Percentiles rank a stretch among this genome's conserved stretches.
Conservation (phyloP, 2,113 vertebrate genomes). For the Eptatretus burgeri region DNA sequence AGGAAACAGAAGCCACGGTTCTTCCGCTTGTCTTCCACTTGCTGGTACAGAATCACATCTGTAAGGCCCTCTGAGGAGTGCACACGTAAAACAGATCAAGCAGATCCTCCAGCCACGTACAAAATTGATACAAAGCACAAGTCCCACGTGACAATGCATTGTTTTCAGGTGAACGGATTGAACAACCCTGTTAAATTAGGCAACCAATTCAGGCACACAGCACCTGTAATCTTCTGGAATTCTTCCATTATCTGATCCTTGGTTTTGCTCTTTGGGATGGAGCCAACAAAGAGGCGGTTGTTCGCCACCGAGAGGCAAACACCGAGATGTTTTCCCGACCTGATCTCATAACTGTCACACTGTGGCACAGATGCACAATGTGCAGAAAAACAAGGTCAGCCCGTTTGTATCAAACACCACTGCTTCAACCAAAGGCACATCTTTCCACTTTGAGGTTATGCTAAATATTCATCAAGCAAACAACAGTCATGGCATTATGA, state of each 20-base stretch:
- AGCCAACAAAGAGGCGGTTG: slow-evolving; percentile 93
- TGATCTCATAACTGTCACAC: slow-evolving; percentile 95
- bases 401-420: neutral
- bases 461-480: no score
- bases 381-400: slow-evolving; percentile 8
- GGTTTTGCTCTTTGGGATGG: slow-evolving; percentile 97
- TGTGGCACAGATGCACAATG: slow-evolving; percentile 16
- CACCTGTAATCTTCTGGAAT: slow-evolving; percentile 93
- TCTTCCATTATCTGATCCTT: slow-evolving; percentile 98
- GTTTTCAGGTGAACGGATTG: no score
- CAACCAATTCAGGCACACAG: neutral
- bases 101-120: neutral
- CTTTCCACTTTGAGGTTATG: neutral
- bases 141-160: no score
- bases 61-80: slow-evolving; percentile 57
- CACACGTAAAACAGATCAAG: neutral
- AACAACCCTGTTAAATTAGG: no score
- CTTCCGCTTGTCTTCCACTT: slow-evolving; percentile 92
- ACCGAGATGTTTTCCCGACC: slow-evolving; percentile 82
- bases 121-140: no score
- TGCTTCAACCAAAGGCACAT: no score
- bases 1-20: slow-evolving; percentile 93
- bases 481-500: no score
- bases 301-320: slow-evolving; percentile 98
- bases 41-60: slow-evolving; percentile 87